phyloP scores from a whole-genome alignment of 2,113 vertebrate genomes.

The Vicugna pacos region DNA sequence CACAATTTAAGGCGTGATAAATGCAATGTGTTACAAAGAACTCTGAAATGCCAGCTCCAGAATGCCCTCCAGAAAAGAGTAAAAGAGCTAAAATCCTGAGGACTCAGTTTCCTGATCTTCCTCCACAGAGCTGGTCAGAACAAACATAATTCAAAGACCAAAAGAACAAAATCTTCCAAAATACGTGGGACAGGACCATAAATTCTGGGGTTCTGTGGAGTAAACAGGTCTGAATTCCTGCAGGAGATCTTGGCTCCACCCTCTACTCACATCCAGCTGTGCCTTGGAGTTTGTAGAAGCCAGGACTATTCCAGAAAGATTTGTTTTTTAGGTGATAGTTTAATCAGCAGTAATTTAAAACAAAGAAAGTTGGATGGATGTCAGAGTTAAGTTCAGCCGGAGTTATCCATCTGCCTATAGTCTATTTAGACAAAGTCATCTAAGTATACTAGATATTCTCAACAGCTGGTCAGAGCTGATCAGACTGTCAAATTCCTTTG shows the following conservation, averaged over 20 bases:
- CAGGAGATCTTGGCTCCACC: neutral
- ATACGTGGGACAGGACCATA: neutral
- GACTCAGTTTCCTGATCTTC: neutral
- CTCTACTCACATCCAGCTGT: neutral
- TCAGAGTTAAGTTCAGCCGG: neutral
- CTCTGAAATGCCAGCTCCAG: neutral
- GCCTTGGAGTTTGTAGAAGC: neutral
- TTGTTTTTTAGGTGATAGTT: neutral
- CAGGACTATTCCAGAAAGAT: neutral
- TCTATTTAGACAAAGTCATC: neutral
- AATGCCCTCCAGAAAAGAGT: neutral
- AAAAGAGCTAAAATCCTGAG: neutral
- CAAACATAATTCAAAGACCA: neutral
- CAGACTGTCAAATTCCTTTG: neutral
- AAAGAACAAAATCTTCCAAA: conserved; percentile 2
- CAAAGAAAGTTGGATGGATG: neutral
- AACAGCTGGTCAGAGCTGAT: neutral
- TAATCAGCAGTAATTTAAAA: neutral
- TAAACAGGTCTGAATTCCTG: neutral
- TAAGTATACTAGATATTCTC: neutral
- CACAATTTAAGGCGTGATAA: neutral
- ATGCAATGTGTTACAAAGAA: neutral
- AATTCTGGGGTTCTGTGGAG: neutral
- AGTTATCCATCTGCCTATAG: neutral
- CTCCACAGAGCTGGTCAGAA: neutral